Base-by-base conservation (phyloP, 2,113 vertebrate genomes). In the Oryzias curvinotus region DNA sequence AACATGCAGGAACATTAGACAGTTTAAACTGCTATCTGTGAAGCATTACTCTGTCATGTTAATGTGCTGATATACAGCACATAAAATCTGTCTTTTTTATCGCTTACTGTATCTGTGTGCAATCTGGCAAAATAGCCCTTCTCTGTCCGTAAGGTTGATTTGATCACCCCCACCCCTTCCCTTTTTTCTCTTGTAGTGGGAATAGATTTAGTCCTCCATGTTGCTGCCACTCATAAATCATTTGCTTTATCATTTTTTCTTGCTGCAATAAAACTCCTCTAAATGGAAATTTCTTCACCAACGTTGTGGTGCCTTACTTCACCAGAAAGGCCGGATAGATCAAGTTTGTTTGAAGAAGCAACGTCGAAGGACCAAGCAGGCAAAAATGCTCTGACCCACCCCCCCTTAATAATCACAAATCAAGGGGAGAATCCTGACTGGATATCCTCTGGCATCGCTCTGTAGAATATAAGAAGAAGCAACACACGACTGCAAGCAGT, bases 271-370 rank as follows among this genome's bases (percentile, higher is more conserved):
- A 86, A 87, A 79, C 63, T 76, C 72, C 77, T 90, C 82, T 85
- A 87, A 86, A 91, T 89, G 87, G 81, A 89, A 90, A 89, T 85
- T 36, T 56, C 65, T 23, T 60, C 69, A 19, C 61, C 73, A 58
- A 68, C 41, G 77, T 85, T 19, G 36, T 51, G 8, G 63, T 57
- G 58, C 55, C 66, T 82, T 77, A 77, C 76, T 76, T 82, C 77
- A 81, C 41, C 1, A 77, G 70, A 78, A 86, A 68, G 73, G 77
- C 47, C 56, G 26, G 62, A 78, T 81, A 74, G 85, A 85, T 85
- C 73, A 81, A 46, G 61, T 84, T 78, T 79, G 68, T 67, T 80
- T 76, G 55, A 82, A 77, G 71, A 73, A 12, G n/a, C 10, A 42
- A 18, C 7, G 2, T n/a, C 0, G 41, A 57, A 36, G 52, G 69